A percentile compares a stretch with the other conserved stretches of the same genome.
Evolutionary conservation across 2,888 invertebrate genomes (phyloP).

Genomic region (Alcis repandata): DNA sequence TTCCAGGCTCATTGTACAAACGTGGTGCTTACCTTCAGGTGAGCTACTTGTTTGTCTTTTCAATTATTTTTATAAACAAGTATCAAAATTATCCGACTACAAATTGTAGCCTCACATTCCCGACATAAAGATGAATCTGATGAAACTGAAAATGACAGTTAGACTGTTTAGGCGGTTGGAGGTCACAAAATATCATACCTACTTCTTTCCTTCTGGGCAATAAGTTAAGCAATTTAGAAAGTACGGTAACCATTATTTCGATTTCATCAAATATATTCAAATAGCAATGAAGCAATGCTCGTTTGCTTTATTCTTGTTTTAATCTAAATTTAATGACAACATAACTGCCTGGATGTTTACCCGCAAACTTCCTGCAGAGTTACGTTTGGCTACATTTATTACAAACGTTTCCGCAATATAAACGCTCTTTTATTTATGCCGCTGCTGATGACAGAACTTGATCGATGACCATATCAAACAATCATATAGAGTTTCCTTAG

Average conservation of each 20-base stretch:
- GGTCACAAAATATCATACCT: no score
- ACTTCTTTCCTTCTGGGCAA: no score
- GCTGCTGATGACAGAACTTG: constrained; percentile 23
- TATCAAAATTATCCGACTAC: no score
- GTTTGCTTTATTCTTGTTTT: constrained; percentile 38
- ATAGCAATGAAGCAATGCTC: constrained; percentile 4
- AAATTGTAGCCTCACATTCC: no score
- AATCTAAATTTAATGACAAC: constrained; percentile 36
- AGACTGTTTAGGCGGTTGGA: no score
- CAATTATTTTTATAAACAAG: no score
- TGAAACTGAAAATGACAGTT: no score
- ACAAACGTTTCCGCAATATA: constrained; percentile 46
- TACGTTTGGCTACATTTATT: constrained; percentile 56
- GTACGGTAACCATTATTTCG: neutral
- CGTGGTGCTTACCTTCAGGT: no score
- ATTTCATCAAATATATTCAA: neutral
- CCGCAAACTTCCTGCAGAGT: constrained; percentile 61
- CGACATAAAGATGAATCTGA: no score
- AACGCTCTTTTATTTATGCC: constrained; percentile 37
- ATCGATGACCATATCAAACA: constrained; percentile 10
- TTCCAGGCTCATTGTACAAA: neutral
- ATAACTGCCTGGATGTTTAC: constrained; percentile 60
- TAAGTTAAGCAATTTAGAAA: no score
- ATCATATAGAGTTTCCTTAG: neutral
- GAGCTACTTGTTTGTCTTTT: no score